Percentiles rank a stretch among this genome's conserved stretches.
phyloP scores from a whole-genome alignment of 2,888 invertebrate species.

The Dorcus hopei region DNA sequence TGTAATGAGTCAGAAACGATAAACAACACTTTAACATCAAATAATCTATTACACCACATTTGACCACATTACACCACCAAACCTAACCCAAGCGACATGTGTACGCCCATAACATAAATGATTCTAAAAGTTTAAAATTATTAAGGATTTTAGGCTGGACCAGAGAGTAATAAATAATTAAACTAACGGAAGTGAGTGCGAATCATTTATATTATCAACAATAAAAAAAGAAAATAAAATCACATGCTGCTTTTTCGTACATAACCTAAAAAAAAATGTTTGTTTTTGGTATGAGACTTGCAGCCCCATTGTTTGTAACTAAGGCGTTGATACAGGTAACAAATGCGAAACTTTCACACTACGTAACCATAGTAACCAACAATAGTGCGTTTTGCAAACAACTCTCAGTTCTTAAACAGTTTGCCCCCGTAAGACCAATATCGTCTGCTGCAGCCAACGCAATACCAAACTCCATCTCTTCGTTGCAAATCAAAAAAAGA shows the following conservation, averaged over 20 bases:
- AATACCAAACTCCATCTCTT: constrained; percentile 37
- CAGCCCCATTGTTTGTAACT: background rate
- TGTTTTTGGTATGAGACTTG: constrained; percentile 1
- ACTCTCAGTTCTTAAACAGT: background rate
- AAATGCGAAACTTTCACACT: background rate
- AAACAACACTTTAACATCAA: no score
- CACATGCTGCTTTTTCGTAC: background rate
- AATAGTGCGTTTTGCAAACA: background rate
- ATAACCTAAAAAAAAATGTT: background rate
- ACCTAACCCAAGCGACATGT: no score
- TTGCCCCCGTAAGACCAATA: background rate
- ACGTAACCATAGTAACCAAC: background rate
- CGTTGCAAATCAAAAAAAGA: constrained; percentile 53
- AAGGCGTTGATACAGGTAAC: background rate
- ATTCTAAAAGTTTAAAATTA: no score
- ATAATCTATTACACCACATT: no score
- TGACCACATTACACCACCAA: no score
- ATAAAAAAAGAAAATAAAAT: no score
- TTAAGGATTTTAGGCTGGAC: no score
- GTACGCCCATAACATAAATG: no score
- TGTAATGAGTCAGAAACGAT: no score
- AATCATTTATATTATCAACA: no score
- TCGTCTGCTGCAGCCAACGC: constrained; percentile 9
- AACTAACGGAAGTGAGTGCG: no score
- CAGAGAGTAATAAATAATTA: no score